These are phyloP conservation scores for Drosophila helvetica DNA, from an alignment of 2,888 invertebrate genomes.

Conservation along the genomic window DNA sequence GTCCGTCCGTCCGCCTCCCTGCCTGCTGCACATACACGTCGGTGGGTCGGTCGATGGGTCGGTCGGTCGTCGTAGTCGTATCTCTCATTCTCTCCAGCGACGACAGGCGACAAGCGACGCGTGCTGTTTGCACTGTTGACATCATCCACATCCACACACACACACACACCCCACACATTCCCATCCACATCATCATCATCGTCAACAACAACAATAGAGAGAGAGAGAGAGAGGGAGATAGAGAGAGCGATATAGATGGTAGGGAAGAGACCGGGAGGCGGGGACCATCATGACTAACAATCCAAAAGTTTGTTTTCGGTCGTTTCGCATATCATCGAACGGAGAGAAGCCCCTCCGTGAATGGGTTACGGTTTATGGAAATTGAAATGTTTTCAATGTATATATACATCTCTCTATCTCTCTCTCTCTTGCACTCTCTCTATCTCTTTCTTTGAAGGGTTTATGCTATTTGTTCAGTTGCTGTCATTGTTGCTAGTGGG, in stretches of 20 bases:
- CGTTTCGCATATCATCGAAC: constrained; percentile 39
- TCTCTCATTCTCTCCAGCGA: too few relatives aligned
- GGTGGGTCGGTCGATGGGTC: too few relatives aligned
- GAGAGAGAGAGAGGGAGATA: constrained; percentile 4
- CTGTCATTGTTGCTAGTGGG: constrained; percentile 2
- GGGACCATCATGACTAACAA: constrained; percentile 59
- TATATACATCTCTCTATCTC: neutral
- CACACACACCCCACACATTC: neutral
- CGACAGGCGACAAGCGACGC: constrained; percentile 45
- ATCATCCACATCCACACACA: constrained; percentile 53
- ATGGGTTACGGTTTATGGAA: constrained; percentile 15
- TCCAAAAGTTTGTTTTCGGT: constrained; percentile 65
- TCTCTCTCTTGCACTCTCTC: neutral
- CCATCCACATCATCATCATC: constrained; percentile 34
- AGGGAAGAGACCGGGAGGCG: neutral
- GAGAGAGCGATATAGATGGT: constrained; percentile 7
- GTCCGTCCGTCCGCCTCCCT: constrained; percentile 6
- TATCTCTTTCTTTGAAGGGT: neutral
- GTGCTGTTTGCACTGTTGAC: constrained; percentile 65
- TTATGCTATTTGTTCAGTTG: constrained; percentile 37
- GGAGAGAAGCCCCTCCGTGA: neutral
- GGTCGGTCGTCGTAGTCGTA: too few relatives aligned
- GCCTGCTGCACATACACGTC: too few relatives aligned
- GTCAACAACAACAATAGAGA: constrained; percentile 32
- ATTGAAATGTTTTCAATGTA: constrained; percentile 34